Evolutionary conservation across 1,140 invertebrate genomes (phyloP).

Genomic region (Musca domestica): DNA sequence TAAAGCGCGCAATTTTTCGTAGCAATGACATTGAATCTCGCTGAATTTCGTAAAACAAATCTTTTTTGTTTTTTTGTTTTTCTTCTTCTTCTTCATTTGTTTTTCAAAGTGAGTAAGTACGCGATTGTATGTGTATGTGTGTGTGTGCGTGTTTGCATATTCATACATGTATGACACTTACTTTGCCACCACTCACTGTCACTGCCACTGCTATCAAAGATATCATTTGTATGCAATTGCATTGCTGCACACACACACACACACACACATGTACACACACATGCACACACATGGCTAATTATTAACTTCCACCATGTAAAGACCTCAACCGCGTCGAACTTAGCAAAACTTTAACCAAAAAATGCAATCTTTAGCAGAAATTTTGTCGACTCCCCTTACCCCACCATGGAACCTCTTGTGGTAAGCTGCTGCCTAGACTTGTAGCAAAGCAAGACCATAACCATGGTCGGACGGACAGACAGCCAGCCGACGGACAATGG

Average conservation of each 20-base stretch:
- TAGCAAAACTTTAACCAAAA: constrained; percentile 12
- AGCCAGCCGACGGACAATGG: constrained; percentile 8
- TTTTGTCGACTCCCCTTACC: neutral
- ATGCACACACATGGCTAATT: neutral
- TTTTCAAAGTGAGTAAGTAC: constrained; percentile 32
- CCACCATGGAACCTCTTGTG: no score
- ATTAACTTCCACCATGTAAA: constrained; percentile 3
- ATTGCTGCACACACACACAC: constrained; percentile 1
- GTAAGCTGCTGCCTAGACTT: neutral
- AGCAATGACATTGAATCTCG: constrained; percentile 27
- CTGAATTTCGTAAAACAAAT: constrained; percentile 3
- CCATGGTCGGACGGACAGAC: neutral
- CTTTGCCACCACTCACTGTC: no score
- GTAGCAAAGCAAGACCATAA: neutral
- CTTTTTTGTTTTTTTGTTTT: constrained; percentile 12
- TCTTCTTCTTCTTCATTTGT: neutral
- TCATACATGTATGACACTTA: no score
- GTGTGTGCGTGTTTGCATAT: neutral
- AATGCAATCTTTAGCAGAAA: constrained; percentile 1
- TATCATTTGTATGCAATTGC: neutral
- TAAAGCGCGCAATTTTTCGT: constrained; percentile 35
- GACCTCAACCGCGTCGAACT: neutral
- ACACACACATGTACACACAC: neutral
- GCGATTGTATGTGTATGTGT: neutral
- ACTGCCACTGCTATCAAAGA: no score